These are phyloP conservation scores for Drosophila nasuta DNA, from an alignment of 1,140 invertebrate species.

Conservation along the genomic window DNA sequence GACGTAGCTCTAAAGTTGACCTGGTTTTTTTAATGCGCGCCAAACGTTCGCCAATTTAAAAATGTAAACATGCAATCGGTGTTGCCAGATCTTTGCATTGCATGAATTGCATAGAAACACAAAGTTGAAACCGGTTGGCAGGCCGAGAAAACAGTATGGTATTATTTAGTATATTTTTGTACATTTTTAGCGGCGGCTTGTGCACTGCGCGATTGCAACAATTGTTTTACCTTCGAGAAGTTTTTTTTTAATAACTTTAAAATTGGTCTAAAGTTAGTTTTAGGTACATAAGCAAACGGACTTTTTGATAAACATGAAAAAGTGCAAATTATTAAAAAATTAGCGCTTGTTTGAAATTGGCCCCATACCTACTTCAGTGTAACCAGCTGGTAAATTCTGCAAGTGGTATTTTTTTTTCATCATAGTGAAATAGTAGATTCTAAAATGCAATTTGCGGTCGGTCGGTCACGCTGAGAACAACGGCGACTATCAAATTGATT, in stretches of 20 bases:
- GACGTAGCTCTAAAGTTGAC: conserved; percentile 5
- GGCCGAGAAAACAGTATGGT: neutral
- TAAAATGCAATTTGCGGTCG: neutral
- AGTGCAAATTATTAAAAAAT: neutral
- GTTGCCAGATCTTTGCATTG: conserved; percentile 25
- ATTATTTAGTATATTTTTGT: neutral
- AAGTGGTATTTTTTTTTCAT: too few species aligned
- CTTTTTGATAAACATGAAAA: neutral
- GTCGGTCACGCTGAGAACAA: conserved; percentile 30
- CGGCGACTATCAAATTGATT: conserved; percentile 57
- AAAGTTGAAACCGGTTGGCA: neutral
- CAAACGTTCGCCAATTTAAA: conserved; percentile 19
- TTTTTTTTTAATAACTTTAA: too few species aligned
- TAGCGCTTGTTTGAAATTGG: neutral
- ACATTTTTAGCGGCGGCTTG: neutral
- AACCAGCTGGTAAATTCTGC: neutral
- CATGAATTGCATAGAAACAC: conserved; percentile 6
- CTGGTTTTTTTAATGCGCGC: neutral
- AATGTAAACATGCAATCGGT: conserved; percentile 22
- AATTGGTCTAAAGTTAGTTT: too few species aligned
- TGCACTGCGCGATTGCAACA: neutral
- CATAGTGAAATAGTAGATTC: neutral
- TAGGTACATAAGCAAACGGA: too few species aligned
- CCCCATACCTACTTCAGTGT: neutral
- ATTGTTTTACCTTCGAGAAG: neutral